Percentiles rank a stretch among this genome's conserved stretches.
Conservation (phyloP, 2,797 vertebrate genomes). For the Mormyrus hasselquistii region DNA sequence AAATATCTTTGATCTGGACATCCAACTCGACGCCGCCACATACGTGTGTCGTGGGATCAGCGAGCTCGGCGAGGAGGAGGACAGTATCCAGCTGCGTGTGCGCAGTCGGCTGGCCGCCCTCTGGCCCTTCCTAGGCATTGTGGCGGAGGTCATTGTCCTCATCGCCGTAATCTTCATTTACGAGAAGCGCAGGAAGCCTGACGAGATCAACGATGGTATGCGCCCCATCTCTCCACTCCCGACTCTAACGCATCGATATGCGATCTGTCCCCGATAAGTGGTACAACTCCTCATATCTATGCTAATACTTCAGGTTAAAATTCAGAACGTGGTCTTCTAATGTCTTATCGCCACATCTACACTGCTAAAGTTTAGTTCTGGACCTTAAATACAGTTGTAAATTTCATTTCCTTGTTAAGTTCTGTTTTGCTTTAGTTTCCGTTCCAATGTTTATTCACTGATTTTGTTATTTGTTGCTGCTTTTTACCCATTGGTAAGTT, state of each 20-base stretch:
- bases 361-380: not conserved
- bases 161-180: constrained; percentile 96
- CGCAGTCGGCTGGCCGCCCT: constrained; percentile 86
- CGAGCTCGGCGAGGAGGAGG: not conserved
- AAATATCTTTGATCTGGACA: constrained; percentile 57
- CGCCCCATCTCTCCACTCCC: not conserved
- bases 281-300: not conserved
- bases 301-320: not conserved
- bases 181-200: constrained; percentile 94
- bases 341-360: not conserved
- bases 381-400: not conserved
- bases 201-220: constrained; percentile 83
- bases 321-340: too few species aligned
- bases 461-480: constrained; percentile 77
- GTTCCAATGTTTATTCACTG: constrained; percentile 53
- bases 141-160: constrained; percentile 88
- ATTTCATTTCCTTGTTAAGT: not conserved
- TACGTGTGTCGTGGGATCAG: constrained; percentile 70
- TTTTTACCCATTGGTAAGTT: constrained; percentile 76
- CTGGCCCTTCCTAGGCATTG: constrained; percentile 96
- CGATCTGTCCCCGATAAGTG: not conserved
- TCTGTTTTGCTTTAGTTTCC: constrained; percentile 33
- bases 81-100: constrained; percentile 68
- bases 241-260: not conserved
- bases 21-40: constrained; percentile 59